Evolutionary conservation across 2,113 vertebrate species (phyloP).

Genomic region (Epinephelus fuscoguttatus): DNA sequence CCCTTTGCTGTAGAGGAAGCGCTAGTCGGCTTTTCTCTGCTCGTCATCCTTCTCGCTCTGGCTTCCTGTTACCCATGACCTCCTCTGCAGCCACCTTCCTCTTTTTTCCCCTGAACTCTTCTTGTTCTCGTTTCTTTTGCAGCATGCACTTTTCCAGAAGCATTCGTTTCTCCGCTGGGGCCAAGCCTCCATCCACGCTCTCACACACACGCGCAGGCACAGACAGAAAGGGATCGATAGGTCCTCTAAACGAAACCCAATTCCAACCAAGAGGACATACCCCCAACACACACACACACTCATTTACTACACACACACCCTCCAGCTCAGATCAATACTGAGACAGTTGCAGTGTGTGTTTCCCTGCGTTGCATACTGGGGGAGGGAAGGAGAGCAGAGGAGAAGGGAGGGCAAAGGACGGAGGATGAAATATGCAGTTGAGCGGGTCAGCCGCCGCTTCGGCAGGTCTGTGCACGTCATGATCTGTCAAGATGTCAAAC

Average conservation of each 20-base stretch:
- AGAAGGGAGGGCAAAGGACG: conserved; percentile 16
- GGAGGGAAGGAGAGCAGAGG: conserved; percentile 17
- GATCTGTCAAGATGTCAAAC: conserved; percentile 7
- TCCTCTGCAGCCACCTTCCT: conserved; percentile 36
- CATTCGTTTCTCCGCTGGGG: conserved; percentile 25
- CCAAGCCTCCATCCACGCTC: conserved; percentile 1
- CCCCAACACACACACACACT: conserved; percentile 3
- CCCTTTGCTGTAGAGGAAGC: conserved; percentile 1
- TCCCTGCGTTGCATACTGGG: conserved; percentile 26
- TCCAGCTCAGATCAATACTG: conserved; percentile 66
- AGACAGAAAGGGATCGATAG: conserved; percentile 67
- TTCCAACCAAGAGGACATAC: conserved; percentile 52
- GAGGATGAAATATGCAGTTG: conserved; percentile 11
- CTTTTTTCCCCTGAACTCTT: conserved; percentile 7
- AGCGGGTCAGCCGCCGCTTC: conserved; percentile 34
- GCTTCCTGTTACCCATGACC: conserved; percentile 28
- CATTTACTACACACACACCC: conserved; percentile 37
- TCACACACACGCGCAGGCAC: conserved; percentile 2
- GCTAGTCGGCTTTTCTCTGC: conserved; percentile 14
- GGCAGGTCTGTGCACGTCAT: conserved; percentile 9
- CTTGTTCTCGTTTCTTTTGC: conserved; percentile 21
- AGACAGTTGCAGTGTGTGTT: conserved; percentile 52
- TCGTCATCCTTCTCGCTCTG: conserved; percentile 26
- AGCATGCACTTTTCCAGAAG: conserved; percentile 23
- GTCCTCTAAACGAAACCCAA: conserved; percentile 70